Evolutionary conservation across 2,888 invertebrate species (phyloP).

Genomic region (Aleiodes leptofemur): DNA sequence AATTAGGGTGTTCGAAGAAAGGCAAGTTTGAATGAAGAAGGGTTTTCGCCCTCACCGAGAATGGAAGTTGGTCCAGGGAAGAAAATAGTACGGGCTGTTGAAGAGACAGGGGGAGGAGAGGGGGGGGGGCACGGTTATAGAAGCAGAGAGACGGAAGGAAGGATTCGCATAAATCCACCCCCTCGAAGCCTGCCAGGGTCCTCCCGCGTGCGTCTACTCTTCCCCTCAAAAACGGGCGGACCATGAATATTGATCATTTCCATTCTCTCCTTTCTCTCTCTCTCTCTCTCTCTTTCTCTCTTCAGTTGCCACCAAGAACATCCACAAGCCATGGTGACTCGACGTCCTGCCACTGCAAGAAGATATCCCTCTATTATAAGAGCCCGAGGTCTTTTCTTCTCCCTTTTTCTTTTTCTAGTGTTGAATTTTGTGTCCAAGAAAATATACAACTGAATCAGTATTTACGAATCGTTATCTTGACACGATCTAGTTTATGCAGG

Average conservation of each 20-base stretch:
- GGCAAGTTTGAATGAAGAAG: slow-evolving; percentile 30
- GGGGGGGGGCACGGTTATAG: slow-evolving; percentile 12
- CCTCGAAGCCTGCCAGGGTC: slow-evolving; percentile 53
- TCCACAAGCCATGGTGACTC: slow-evolving; percentile 38
- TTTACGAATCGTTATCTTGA: slow-evolving; percentile 71
- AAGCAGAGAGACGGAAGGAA: slow-evolving; percentile 58
- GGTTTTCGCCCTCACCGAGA: slow-evolving; percentile 11
- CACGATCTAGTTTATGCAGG: slow-evolving; percentile 72
- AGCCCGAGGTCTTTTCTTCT: neutral
- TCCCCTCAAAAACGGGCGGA: slow-evolving; percentile 56
- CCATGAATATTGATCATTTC: slow-evolving; percentile 74
- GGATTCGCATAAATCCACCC: slow-evolving; percentile 72
- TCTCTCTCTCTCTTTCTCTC: slow-evolving; percentile 45
- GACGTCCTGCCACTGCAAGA: slow-evolving; percentile 32
- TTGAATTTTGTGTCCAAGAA: slow-evolving; percentile 36
- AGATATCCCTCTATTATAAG: slow-evolving; percentile 3
- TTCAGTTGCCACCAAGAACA: slow-evolving; percentile 19
- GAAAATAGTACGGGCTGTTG: slow-evolving; percentile 15
- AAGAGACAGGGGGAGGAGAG: slow-evolving; percentile 16
- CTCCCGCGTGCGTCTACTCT: slow-evolving; percentile 44
- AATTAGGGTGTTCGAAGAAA: slow-evolving; percentile 17
- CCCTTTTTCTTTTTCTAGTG: neutral
- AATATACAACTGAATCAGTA: slow-evolving; percentile 59
- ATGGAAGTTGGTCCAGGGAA: slow-evolving; percentile 3
- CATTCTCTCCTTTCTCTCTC: slow-evolving; percentile 60